phyloP scores from a whole-genome alignment of 2,113 vertebrate species.

The Carassius carassius region DNA sequence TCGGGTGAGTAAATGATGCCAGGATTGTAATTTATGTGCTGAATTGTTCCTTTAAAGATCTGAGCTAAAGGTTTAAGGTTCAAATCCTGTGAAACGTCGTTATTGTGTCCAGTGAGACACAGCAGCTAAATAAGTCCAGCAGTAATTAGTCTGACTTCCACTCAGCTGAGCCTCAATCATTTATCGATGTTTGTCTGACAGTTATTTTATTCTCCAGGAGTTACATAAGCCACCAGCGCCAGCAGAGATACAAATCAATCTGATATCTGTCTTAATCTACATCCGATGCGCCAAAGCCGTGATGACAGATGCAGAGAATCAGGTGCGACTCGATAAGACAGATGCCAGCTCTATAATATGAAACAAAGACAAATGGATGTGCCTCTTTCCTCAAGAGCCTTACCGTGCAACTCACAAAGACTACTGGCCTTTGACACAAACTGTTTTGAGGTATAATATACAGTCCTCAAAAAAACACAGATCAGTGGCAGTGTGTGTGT shows the following conservation, averaged over 20 bases:
- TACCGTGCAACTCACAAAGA: background rate
- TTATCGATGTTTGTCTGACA: constrained; percentile 26
- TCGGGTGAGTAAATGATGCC: background rate
- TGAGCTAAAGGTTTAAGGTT: background rate
- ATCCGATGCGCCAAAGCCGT: constrained; percentile 17
- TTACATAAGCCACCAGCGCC: constrained; percentile 13
- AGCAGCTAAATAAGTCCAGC: background rate
- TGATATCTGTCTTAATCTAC: constrained; percentile 44
- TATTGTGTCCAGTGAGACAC: background rate
- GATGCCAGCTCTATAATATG: background rate
- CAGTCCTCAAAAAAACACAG: background rate
- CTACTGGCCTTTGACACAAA: background rate
- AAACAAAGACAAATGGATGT: constrained; percentile 33
- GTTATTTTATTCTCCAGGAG: constrained; percentile 5
- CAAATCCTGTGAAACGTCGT: background rate
- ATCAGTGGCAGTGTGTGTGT: background rate
- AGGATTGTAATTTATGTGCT: background rate
- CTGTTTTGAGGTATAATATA: background rate
- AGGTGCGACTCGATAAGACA: constrained; percentile 26
- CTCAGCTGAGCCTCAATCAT: background rate
- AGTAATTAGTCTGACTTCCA: background rate
- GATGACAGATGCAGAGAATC: constrained; percentile 33
- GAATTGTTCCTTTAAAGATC: background rate
- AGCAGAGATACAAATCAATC: constrained; percentile 41
- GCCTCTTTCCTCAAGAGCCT: constrained; percentile 18